phyloP scores from a whole-genome alignment of 2,113 vertebrate species.

The Sardina pilchardus region DNA sequence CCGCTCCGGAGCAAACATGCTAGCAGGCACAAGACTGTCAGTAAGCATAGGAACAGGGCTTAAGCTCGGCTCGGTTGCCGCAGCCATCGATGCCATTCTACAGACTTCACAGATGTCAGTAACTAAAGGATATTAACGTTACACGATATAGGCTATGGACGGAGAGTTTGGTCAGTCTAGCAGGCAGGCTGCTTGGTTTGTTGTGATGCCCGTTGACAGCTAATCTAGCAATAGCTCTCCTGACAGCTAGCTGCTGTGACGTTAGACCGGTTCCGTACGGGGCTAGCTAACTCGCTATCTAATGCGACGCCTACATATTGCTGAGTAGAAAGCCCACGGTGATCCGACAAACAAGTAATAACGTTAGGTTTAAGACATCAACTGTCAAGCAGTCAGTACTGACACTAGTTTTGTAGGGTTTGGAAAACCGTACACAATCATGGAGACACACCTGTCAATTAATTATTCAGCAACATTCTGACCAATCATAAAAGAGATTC shows the following conservation, averaged over 20 bases:
- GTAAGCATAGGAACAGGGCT: slow-evolving; percentile 63
- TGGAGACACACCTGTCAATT: neutral
- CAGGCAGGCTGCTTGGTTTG: neutral
- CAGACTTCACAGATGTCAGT: slow-evolving; percentile 30
- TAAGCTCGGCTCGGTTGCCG: slow-evolving; percentile 59
- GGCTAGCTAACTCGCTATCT: neutral
- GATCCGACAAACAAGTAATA: neutral
- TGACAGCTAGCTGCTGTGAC: neutral
- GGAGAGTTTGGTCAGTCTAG: neutral
- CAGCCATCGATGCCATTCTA: slow-evolving; percentile 72
- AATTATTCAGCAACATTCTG: neutral
- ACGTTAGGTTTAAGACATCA: neutral
- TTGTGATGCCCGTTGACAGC: slow-evolving; percentile 2
- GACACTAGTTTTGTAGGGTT: neutral
- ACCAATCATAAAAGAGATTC: neutral
- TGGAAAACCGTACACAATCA: neutral
- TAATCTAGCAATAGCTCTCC: neutral
- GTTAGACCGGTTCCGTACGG: neutral
- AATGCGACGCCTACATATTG: neutral
- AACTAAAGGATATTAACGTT: neutral
- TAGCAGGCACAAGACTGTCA: slow-evolving; percentile 83
- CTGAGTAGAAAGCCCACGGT: neutral
- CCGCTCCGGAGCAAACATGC: slow-evolving; percentile 87
- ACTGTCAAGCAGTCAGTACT: neutral
- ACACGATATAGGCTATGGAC: neutral